These are phyloP conservation scores for Bubalus kerabau DNA, from an alignment of 2,113 vertebrate genomes.

Conservation along the genomic window DNA sequence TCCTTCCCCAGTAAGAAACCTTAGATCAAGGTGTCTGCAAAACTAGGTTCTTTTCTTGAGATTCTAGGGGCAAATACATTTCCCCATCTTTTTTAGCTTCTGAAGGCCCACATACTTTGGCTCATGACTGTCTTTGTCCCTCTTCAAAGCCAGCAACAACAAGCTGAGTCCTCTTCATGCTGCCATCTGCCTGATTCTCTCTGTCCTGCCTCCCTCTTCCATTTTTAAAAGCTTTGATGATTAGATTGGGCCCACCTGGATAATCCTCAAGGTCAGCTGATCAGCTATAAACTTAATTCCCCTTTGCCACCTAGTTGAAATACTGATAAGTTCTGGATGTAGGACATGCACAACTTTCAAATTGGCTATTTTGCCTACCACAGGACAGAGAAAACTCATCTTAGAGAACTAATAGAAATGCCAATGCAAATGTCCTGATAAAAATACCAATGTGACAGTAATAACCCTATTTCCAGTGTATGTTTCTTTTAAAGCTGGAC, in stretches of 20 bases:
- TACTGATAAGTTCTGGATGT: background rate
- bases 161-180: accelerated
- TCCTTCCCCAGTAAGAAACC: background rate
- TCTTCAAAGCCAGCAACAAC: background rate
- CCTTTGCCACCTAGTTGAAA: background rate
- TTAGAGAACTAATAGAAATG: background rate
- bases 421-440: background rate
- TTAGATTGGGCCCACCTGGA: background rate
- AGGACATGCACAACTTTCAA: background rate
- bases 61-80: background rate
- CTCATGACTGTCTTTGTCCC: background rate
- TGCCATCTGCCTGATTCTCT: background rate
- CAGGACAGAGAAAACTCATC: background rate
- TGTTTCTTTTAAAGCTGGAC: background rate
- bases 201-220: background rate
- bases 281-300: background rate
- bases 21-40: background rate
- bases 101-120: background rate
- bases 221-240: background rate
- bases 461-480: background rate
- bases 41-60: background rate
- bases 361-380: background rate
- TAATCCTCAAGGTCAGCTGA: background rate
- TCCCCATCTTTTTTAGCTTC: background rate
- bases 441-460: background rate